Evolutionary conservation across 30 jellyfish, hydroid and myxozoan species (phyloP).

Genomic region (Hydra vulgaris): DNA sequence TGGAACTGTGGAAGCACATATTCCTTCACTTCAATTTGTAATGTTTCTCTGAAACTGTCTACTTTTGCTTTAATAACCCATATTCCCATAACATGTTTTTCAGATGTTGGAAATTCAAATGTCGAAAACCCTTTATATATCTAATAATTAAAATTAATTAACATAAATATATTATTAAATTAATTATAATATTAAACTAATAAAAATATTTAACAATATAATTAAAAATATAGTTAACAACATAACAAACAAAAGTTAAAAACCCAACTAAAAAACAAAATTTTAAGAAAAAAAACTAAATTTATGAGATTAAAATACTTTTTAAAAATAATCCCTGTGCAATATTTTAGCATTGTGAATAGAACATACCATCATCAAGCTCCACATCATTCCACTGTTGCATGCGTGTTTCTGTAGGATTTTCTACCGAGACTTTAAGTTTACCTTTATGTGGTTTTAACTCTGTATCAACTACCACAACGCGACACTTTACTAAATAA

Average conservation of each 20-base stretch:
- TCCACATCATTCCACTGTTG: conserved; percentile 62
- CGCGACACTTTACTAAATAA: conserved; percentile 11
- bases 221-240: too few species aligned
- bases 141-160: too few species aligned
- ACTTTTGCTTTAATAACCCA: conserved; percentile 21
- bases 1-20: conserved; percentile 79
- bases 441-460: conserved; percentile 11
- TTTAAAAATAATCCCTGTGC: too few species aligned
- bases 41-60: background rate
- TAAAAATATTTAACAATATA: too few species aligned
- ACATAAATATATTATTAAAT: too few species aligned
- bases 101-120: conserved; percentile 17
- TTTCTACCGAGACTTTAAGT: conserved; percentile 13
- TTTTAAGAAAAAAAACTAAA: too few species aligned
- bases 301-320: too few species aligned
- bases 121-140: conserved; percentile 21
- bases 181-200: too few species aligned
- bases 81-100: conserved; percentile 30
- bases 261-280: too few species aligned
- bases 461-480: conserved; percentile 12
- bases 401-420: conserved; percentile 77
- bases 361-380: conserved; percentile 21
- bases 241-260: too few species aligned
- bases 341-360: too few species aligned
- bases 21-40: conserved; percentile 14